Evolutionary conservation across 2,113 vertebrate species (phyloP).

Genomic region (Anarrhichthys ocellatus): DNA sequence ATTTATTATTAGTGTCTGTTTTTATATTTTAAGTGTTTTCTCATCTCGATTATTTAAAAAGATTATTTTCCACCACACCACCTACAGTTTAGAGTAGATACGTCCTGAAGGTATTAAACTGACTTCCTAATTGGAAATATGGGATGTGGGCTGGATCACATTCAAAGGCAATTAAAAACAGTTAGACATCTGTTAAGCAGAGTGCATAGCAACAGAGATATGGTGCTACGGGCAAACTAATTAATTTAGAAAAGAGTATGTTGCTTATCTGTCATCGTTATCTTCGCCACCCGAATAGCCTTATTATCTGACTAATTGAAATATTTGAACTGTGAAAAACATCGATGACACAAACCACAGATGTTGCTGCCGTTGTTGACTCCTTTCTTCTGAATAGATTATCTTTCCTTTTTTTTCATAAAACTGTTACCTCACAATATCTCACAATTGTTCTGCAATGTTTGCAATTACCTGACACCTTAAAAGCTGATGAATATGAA

Average conservation of each 20-base stretch:
- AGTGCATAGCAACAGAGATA: neutral
- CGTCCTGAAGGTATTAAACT: neutral
- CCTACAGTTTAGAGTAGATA: neutral
- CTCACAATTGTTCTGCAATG: neutral
- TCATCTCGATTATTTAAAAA: no score
- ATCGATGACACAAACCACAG: neutral
- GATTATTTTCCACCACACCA: no score
- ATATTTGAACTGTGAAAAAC: conserved; percentile 10
- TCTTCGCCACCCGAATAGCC: neutral
- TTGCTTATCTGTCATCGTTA: neutral
- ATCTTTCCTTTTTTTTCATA: neutral
- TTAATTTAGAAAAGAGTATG: conserved; percentile 30
- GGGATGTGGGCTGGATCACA: conserved; percentile 1
- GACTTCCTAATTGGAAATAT: conserved; percentile 5
- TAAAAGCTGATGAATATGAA: neutral
- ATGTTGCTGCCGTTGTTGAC: neutral
- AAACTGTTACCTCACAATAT: neutral
- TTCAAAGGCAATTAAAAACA: conserved; percentile 35
- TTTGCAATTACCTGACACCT: neutral
- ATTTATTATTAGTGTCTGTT: no score
- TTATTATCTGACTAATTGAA: conserved; percentile 19
- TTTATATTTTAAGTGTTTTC: no score
- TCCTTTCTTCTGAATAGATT: neutral
- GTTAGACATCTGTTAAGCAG: conserved; percentile 5
- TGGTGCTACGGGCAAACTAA: conserved; percentile 13